phyloP scores from a whole-genome alignment of 2,797 vertebrate genomes.

The Darevskia mixta region DNA sequence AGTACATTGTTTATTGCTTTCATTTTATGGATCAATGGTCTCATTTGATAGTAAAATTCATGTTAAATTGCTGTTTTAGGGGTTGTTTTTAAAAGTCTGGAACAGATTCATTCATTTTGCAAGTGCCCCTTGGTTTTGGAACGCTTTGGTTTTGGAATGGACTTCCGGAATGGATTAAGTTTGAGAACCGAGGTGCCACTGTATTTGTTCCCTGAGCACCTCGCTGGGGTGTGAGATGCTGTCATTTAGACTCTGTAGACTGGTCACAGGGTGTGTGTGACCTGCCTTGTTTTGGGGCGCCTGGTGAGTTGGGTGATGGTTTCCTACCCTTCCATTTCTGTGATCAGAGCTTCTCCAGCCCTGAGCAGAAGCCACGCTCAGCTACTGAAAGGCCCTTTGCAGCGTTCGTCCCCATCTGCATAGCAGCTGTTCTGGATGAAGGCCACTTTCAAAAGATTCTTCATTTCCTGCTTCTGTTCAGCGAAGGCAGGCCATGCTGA shows the following conservation, averaged over 20 bases:
- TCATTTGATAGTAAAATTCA: too few relatives aligned
- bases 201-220: background rate
- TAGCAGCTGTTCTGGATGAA: background rate
- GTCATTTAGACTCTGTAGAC: background rate
- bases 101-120: too few relatives aligned
- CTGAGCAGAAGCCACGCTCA: background rate
- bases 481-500: too few relatives aligned
- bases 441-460: background rate
- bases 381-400: background rate
- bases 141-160: too few relatives aligned
- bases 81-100: too few relatives aligned
- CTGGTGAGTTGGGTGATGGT: background rate
- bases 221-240: background rate
- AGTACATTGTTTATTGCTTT: too few relatives aligned
- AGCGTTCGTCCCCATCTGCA: background rate
- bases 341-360: background rate
- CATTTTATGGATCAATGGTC: too few relatives aligned
- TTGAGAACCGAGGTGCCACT: too few relatives aligned
- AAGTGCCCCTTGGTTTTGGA: too few relatives aligned
- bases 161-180: too few relatives aligned
- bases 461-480: background rate
- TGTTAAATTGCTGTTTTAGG: too few relatives aligned
- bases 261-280: background rate
- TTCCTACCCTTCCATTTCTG: background rate
- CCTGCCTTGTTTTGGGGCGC: background rate